Evolutionary conservation across 2,113 vertebrate species (phyloP).

Genomic region (Hydrolagus affinis): DNA sequence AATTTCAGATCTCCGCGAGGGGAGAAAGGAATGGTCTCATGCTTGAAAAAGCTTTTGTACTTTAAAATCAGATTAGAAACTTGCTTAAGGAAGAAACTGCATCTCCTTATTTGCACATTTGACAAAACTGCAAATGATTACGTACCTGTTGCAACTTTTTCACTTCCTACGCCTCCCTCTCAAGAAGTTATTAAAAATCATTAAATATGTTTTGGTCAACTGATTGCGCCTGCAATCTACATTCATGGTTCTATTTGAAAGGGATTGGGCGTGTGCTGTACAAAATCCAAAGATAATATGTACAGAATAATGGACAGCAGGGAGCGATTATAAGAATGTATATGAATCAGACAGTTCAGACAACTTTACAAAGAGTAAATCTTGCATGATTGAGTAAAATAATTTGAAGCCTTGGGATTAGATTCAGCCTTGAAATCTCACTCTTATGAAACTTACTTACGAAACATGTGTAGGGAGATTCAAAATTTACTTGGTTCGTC

Average conservation of each 20-base stretch:
- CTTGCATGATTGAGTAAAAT: background rate
- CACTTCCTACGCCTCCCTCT: background rate
- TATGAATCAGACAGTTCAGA: background rate
- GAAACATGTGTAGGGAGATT: too few species aligned
- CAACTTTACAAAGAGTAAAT: background rate
- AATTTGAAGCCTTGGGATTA: background rate
- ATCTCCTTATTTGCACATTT: background rate
- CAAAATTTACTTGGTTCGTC: too few species aligned
- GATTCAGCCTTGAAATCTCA: background rate
- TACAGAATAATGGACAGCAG: too few species aligned
- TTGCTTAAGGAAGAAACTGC: background rate
- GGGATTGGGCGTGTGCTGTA: background rate
- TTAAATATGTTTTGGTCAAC: background rate
- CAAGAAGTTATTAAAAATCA: background rate
- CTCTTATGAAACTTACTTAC: background rate
- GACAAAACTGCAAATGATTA: background rate
- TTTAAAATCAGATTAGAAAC: too few species aligned
- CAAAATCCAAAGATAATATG: background rate
- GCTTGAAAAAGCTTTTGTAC: too few species aligned
- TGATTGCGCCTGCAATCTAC: background rate
- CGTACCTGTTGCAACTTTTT: background rate
- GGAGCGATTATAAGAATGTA: too few species aligned
- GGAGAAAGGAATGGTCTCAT: too few species aligned
- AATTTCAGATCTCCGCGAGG: too few species aligned
- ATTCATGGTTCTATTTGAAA: background rate